Conservation (phyloP, 2,888 invertebrate species). For the Brenthis ino region DNA sequence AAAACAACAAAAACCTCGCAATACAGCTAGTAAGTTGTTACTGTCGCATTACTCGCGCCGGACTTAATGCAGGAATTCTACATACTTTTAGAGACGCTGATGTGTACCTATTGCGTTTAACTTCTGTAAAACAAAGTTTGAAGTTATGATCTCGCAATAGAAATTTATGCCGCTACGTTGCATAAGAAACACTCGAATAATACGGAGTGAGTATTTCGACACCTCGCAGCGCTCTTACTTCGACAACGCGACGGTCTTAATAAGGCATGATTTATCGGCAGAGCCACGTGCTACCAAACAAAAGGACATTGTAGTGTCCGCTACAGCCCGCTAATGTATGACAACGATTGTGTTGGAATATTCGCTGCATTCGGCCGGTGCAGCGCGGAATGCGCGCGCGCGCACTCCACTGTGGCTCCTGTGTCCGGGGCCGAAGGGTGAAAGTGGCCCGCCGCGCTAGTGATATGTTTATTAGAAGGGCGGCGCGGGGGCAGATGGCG, state of each 20-base stretch:
- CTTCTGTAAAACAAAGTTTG: not conserved
- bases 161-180: not conserved
- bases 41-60: not conserved
- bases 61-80: not conserved
- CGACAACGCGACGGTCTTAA: slow-evolving; percentile 23
- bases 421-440: not conserved
- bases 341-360: slow-evolving; percentile 33
- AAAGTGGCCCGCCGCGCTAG: slow-evolving; percentile 13
- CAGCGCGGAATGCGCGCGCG: slow-evolving; percentile 32
- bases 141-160: not conserved
- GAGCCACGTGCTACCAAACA: slow-evolving; percentile 33
- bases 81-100: not conserved
- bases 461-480: slow-evolving; percentile 55
- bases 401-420: slow-evolving; percentile 13
- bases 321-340: slow-evolving; percentile 35
- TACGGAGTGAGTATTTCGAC: slow-evolving; percentile 3
- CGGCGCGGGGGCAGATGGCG: slow-evolving; percentile 54
- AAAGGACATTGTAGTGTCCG: slow-evolving; percentile 35
- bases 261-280: slow-evolving; percentile 35
- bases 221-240: slow-evolving; percentile 5
- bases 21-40: slow-evolving; percentile 7
- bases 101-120: not conserved
- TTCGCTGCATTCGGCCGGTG: slow-evolving; percentile 34
- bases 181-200: slow-evolving; percentile 1
- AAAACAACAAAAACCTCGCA: slow-evolving; percentile 17